phyloP scores from a whole-genome alignment of 2,113 vertebrate genomes.

The Brienomyrus longianalis region DNA sequence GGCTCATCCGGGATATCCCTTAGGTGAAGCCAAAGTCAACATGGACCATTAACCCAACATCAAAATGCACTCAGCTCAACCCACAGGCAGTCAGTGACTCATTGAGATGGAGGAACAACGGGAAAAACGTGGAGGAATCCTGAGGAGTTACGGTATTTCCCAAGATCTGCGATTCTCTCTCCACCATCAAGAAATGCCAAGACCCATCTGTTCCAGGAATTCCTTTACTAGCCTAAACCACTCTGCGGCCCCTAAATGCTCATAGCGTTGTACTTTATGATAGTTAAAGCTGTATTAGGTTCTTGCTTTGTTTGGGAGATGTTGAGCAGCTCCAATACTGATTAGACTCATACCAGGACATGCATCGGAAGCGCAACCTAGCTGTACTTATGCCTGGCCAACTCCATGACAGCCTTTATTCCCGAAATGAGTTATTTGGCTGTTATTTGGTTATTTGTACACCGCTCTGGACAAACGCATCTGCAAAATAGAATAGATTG shows the following conservation, averaged over 20 bases:
- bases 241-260: neutral
- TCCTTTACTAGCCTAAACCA: neutral
- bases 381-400: neutral
- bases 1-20: constrained; percentile 7
- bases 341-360: neutral
- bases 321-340: neutral
- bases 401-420: neutral
- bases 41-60: neutral
- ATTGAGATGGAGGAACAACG: neutral
- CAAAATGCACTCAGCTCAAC: neutral
- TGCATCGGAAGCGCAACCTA: neutral
- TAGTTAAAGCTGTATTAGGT: neutral
- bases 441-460: neutral
- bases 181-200: neutral
- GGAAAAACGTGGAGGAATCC: neutral
- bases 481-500: neutral
- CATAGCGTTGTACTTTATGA: neutral
- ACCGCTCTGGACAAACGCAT: neutral
- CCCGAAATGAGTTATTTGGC: neutral
- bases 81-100: neutral
- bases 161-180: neutral
- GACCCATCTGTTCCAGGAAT: neutral
- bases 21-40: constrained; percentile 5
- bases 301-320: neutral
- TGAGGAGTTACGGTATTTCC: neutral